Percentiles rank a stretch among this genome's conserved stretches.
phyloP scores from a whole-genome alignment of 2,888 invertebrate species.

The Cheilosia grossa region DNA sequence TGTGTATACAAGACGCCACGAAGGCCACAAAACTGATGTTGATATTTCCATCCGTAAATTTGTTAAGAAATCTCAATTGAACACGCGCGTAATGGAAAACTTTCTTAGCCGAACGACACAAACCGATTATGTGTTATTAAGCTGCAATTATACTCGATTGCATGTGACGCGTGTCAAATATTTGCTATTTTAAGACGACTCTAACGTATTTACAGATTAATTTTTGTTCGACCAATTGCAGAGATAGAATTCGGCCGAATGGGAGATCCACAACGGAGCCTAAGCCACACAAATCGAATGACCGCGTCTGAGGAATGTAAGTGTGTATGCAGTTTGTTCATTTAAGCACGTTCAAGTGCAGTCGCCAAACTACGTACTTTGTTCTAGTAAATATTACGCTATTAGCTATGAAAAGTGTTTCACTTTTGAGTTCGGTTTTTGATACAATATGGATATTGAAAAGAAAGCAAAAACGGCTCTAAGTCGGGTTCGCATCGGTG shows the following conservation, averaged over 20 bases:
- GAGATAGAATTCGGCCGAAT: background rate
- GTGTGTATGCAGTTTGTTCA: constrained; percentile 24
- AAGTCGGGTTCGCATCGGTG: no score
- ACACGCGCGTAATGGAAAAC: constrained; percentile 1
- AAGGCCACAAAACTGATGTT: constrained; percentile 69
- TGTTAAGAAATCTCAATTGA: background rate
- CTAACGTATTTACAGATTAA: background rate
- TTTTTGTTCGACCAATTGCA: background rate
- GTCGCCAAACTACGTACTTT: background rate
- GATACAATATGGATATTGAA: no score
- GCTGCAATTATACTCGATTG: background rate
- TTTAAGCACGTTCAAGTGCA: constrained; percentile 53
- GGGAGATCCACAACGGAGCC: background rate
- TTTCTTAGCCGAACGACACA: constrained; percentile 11
- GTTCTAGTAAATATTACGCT: no score
- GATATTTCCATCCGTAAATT: constrained; percentile 40
- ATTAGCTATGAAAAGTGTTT: no score
- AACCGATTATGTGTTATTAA: constrained; percentile 11
- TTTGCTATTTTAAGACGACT: background rate
- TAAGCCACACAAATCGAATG: constrained; percentile 3
- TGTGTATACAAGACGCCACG: constrained; percentile 81
- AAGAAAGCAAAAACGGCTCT: no score
- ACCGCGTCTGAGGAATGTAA: background rate
- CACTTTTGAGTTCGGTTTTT: no score
- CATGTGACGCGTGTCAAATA: constrained; percentile 13